These are phyloP conservation scores for Trichosurus vulpecula DNA, from an alignment of 2,797 vertebrate genomes.

Conservation along the genomic window DNA sequence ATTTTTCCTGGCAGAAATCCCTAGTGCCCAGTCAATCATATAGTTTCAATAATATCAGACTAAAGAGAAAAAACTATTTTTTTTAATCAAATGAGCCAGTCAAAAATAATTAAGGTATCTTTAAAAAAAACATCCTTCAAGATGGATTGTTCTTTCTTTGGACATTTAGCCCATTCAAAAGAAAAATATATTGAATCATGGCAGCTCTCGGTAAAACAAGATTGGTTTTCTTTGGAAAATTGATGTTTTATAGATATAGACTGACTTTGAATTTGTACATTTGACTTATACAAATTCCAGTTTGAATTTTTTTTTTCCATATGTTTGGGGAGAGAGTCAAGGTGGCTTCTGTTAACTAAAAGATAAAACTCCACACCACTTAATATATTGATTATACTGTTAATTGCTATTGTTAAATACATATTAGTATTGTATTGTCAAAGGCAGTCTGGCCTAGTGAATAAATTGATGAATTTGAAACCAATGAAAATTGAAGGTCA, in stretches of 20 bases:
- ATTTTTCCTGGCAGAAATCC: background rate
- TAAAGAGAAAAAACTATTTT: conserved; percentile 33
- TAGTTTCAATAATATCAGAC: background rate
- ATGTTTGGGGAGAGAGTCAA: background rate
- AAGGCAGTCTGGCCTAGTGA: background rate
- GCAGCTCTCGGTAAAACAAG: conserved; percentile 40
- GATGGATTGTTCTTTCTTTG: conserved; percentile 39
- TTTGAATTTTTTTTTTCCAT: background rate
- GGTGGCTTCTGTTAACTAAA: background rate
- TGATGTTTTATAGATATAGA: conserved; percentile 43
- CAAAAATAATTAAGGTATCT: conserved; percentile 60
- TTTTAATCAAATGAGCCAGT: conserved; percentile 45
- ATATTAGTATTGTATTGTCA: background rate
- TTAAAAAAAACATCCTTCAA: conserved; percentile 5
- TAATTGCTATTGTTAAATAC: no score
- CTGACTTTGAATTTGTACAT: conserved; percentile 37
- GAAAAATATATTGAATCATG: conserved; percentile 41
- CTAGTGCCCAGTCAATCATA: background rate
- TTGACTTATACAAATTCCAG: background rate
- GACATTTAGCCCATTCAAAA: conserved; percentile 47
- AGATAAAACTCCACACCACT: background rate
- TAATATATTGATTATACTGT: background rate
- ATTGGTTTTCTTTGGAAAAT: conserved; percentile 47
- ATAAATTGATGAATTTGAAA: background rate
- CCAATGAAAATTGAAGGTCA: background rate